These are phyloP conservation scores for Portunus trituberculatus DNA, from an alignment of 1,140 invertebrate species.

Conservation along the genomic window DNA sequence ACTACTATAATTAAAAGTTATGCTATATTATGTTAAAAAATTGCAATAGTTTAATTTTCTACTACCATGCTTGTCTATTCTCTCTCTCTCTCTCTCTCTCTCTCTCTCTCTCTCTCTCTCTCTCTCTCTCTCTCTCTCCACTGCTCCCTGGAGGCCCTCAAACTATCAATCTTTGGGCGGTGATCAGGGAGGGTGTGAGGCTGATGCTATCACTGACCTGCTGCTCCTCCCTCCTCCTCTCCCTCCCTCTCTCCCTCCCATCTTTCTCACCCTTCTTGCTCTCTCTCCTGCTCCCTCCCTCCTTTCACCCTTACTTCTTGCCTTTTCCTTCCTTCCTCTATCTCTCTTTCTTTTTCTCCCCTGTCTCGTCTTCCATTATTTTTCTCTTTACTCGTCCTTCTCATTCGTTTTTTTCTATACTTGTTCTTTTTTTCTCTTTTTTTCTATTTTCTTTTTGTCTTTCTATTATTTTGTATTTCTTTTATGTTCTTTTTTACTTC, in stretches of 20 bases:
- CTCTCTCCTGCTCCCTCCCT: background rate
- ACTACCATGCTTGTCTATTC: background rate
- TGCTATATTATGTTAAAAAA: too few species aligned
- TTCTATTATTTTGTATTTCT: background rate
- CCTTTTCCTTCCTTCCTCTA: background rate
- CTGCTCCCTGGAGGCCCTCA: background rate
- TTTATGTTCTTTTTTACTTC: background rate
- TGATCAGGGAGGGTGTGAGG: background rate
- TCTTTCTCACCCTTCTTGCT: background rate
- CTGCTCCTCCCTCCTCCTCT: background rate
- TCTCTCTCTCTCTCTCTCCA: background rate
- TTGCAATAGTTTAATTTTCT: too few species aligned
- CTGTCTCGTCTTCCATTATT: background rate
- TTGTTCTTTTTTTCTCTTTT: background rate
- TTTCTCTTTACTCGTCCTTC: background rate
- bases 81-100: background rate
- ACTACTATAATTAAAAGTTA: too few species aligned
- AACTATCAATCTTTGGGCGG: constrained; percentile 2
- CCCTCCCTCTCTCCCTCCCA: background rate
- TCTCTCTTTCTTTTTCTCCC: background rate
- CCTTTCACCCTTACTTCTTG: background rate
- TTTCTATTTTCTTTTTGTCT: background rate
- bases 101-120: background rate
- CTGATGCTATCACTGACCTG: background rate
- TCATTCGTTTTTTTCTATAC: background rate